phyloP scores from a whole-genome alignment of 2,797 vertebrate genomes.

The Pygocentrus nattereri region DNA sequence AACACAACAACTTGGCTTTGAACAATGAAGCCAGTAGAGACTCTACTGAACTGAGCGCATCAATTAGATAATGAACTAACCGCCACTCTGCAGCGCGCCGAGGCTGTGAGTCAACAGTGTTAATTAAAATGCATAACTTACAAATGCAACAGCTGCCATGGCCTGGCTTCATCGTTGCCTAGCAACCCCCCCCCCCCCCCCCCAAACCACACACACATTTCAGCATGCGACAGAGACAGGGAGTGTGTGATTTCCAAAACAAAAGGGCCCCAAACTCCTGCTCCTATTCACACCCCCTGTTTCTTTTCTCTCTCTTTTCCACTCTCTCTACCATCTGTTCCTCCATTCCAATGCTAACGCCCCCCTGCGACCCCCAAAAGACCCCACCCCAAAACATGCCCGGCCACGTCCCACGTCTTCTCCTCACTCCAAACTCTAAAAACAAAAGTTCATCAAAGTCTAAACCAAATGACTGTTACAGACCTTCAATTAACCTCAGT shows the following conservation, averaged over 20 bases:
- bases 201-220: slow-evolving; percentile 17
- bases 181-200: slow-evolving; percentile 10
- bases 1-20: too few relatives aligned
- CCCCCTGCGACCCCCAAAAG: slow-evolving; percentile 14
- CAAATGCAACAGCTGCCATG: slow-evolving; percentile 41
- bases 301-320: slow-evolving; percentile 7
- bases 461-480: too few relatives aligned
- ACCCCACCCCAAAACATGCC: slow-evolving; percentile 1
- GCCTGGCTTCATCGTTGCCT: slow-evolving; percentile 27
- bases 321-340: slow-evolving; percentile 53
- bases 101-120: neutral
- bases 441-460: too few relatives aligned
- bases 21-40: too few relatives aligned
- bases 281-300: slow-evolving; percentile 42
- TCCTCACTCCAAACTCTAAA: neutral
- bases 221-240: slow-evolving; percentile 38
- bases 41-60: too few relatives aligned
- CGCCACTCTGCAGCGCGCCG: neutral
- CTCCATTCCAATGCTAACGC: slow-evolving; percentile 51
- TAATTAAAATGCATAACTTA: slow-evolving; percentile 8
- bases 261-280: slow-evolving; percentile 45
- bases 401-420: neutral
- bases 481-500: too few relatives aligned
- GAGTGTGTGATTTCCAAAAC: slow-evolving; percentile 50
- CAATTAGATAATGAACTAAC: neutral